phyloP scores from a whole-genome alignment of 2,888 invertebrate genomes.

The Phengaris arion region DNA sequence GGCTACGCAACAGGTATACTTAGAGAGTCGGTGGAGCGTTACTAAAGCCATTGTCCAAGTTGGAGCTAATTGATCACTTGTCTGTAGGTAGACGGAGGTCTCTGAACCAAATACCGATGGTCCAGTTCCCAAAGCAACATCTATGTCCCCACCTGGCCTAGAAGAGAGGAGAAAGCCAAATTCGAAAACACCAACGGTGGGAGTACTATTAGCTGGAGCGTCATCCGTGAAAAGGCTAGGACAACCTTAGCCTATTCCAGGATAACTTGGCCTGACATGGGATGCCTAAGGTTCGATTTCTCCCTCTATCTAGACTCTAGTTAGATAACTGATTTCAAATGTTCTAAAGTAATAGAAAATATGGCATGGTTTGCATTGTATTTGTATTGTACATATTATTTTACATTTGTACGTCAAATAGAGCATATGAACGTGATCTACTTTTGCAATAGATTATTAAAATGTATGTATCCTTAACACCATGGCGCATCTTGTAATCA shows the following conservation, averaged over 20 bases:
- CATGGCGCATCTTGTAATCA: not conserved
- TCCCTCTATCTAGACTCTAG: no score
- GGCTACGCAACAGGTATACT: not conserved
- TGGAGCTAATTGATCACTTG: conserved; percentile 4
- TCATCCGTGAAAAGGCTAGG: no score
- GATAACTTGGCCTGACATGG: no score
- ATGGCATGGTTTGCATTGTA: not conserved
- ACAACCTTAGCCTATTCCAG: no score
- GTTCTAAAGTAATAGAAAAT: not conserved
- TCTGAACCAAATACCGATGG: not conserved
- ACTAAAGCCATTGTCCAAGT: conserved; percentile 5
- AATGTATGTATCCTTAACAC: conserved; percentile 16
- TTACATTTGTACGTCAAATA: not conserved
- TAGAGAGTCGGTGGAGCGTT: not conserved
- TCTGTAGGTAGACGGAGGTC: not conserved
- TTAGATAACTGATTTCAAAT: no score
- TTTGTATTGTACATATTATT: no score
- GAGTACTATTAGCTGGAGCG: not conserved
- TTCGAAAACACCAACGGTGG: not conserved
- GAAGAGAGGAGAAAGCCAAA: not conserved
- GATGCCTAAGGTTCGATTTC: no score
- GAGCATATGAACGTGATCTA: not conserved
- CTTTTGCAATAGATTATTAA: conserved; percentile 14
- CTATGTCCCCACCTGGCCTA: not conserved
- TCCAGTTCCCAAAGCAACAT: not conserved